These are phyloP conservation scores for Choreutis nemorana DNA, from an alignment of 2,888 invertebrate genomes.

Conservation along the genomic window DNA sequence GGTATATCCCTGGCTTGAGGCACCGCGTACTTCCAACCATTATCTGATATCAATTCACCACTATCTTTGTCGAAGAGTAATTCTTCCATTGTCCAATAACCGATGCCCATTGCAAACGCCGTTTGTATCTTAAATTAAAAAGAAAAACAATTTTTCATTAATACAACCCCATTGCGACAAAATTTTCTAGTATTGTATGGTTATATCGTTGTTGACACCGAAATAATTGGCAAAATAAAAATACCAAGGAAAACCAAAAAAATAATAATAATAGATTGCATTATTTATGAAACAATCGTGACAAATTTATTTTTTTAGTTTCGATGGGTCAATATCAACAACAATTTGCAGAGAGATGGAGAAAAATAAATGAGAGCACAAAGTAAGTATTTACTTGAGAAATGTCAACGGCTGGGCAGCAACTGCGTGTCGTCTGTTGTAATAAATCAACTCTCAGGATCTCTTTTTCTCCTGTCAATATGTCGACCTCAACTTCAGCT, in stretches of 20 bases:
- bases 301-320: too few species aligned
- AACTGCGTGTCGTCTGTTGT: slow-evolving; percentile 74
- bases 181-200: too few species aligned
- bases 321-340: too few species aligned
- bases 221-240: too few species aligned
- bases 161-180: too few species aligned
- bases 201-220: too few species aligned
- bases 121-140: slow-evolving; percentile 47
- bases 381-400: slow-evolving; percentile 61
- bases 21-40: slow-evolving; percentile 70
- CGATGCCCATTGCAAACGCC: slow-evolving; percentile 65
- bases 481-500: slow-evolving; percentile 76
- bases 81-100: slow-evolving; percentile 68
- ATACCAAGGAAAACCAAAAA: too few species aligned
- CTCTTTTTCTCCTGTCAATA: slow-evolving; percentile 77
- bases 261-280: too few species aligned
- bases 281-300: too few species aligned
- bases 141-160: too few species aligned
- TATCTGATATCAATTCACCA: slow-evolving; percentile 62
- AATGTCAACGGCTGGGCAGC: slow-evolving; percentile 75
- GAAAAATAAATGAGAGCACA: too few species aligned
- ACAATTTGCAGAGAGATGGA: too few species aligned
- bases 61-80: slow-evolving; percentile 54
- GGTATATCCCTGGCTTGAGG: slow-evolving; percentile 69
- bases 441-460: slow-evolving; percentile 71